Evolutionary conservation across 2,888 invertebrate genomes (phyloP).

Genomic region (Dicycla oo): DNA sequence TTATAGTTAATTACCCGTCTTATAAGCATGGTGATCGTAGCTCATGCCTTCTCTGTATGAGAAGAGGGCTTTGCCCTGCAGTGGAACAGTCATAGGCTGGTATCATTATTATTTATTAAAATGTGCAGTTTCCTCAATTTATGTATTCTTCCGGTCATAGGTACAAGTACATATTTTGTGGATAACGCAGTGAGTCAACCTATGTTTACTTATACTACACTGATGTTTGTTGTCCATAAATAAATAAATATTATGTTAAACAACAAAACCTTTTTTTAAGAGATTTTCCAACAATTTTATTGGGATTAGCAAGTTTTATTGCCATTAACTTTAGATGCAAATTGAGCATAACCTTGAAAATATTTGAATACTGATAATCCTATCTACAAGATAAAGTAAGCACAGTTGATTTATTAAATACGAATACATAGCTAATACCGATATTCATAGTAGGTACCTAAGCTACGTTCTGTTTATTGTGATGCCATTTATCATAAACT

Average conservation of each 20-base stretch:
- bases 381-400: conserved; percentile 57
- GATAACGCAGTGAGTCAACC: no score
- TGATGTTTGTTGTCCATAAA: no score
- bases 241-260: no score
- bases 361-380: conserved; percentile 34
- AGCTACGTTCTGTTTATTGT: conserved; percentile 14
- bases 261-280: no score
- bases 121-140: background rate
- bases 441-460: conserved; percentile 8
- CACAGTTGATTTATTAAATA: conserved; percentile 56
- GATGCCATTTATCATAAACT: conserved; percentile 1
- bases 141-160: background rate
- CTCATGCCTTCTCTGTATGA: no score
- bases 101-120: no score
- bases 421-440: background rate
- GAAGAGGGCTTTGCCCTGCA: no score
- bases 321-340: conserved; percentile 32
- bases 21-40: no score
- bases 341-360: conserved; percentile 49
- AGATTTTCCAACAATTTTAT: background rate
- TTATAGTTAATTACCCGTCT: no score
- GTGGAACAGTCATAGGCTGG: no score
- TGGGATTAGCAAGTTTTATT: conserved; percentile 21
- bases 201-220: no score
- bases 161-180: no score